Evolutionary conservation across 1,140 invertebrate species (phyloP).

Genomic region (Ditylenchus dipsaci): DNA sequence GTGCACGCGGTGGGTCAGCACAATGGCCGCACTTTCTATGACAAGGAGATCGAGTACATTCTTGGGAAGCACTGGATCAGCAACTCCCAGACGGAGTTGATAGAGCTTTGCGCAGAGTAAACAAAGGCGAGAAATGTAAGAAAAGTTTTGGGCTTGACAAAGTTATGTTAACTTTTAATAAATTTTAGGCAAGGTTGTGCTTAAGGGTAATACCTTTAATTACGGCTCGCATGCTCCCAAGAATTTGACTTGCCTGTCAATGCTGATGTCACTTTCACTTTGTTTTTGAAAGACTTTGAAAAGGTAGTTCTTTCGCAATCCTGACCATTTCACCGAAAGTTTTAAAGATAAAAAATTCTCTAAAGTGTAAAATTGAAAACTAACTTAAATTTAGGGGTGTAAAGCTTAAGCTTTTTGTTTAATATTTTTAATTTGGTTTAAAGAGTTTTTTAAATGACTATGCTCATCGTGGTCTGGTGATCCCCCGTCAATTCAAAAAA

Average conservation of each 20-base stretch:
- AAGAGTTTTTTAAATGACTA: too few species aligned
- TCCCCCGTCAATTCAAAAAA: too few species aligned
- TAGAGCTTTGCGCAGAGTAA: slow-evolving; percentile 35
- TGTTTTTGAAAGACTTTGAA: slow-evolving; percentile 70
- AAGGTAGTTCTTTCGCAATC: too few species aligned
- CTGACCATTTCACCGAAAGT: too few species aligned
- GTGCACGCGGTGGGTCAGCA: slow-evolving; percentile 72
- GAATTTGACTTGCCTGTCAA: slow-evolving; percentile 74
- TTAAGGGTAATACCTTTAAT: slow-evolving; percentile 71
- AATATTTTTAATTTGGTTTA: too few species aligned
- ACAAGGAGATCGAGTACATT: slow-evolving; percentile 74
- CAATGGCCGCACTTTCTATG: slow-evolving; percentile 68
- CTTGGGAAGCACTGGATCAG: slow-evolving; percentile 78
- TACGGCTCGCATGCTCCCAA: slow-evolving; percentile 72
- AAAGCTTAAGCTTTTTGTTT: too few species aligned
- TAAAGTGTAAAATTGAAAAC: too few species aligned
- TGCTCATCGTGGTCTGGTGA: too few species aligned
- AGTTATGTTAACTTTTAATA: background rate
- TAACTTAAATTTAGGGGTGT: too few species aligned
- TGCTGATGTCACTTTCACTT: slow-evolving; percentile 70
- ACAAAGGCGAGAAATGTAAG: slow-evolving; percentile 2
- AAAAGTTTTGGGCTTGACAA: background rate
- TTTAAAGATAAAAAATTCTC: too few species aligned
- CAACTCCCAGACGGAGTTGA: slow-evolving; percentile 79
- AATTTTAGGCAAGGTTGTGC: slow-evolving; percentile 66